phyloP scores from a whole-genome alignment of 2,888 invertebrate genomes.

The Xestia c-nigrum region DNA sequence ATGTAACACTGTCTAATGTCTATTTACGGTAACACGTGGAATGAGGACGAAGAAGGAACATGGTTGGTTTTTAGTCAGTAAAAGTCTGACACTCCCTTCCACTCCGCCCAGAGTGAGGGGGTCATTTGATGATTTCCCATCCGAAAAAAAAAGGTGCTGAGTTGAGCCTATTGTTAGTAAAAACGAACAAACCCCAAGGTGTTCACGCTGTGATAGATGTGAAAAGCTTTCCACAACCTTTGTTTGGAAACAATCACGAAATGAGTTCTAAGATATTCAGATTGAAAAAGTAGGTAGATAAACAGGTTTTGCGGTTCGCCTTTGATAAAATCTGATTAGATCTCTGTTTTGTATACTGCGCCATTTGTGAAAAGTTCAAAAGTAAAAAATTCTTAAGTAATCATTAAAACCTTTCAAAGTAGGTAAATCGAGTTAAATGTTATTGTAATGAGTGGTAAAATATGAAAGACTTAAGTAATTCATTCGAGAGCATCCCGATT shows the following conservation, averaged over 20 bases:
- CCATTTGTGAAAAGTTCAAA: neutral
- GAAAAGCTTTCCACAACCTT: slow-evolving; percentile 2
- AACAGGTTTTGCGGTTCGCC: neutral
- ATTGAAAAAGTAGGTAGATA: neutral
- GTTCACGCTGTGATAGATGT: slow-evolving; percentile 6
- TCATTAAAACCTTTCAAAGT: neutral
- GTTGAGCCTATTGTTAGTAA: neutral
- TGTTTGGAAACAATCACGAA: slow-evolving; percentile 18
- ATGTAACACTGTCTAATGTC: neutral
- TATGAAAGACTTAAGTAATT: neutral
- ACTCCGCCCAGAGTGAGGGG: too few relatives aligned
- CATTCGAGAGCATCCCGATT: neutral
- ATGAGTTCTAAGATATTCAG: neutral
- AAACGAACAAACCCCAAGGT: neutral
- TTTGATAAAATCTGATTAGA: neutral
- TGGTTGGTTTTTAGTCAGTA: too few relatives aligned
- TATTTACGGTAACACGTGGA: neutral
- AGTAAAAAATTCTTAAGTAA: neutral
- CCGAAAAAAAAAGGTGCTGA: neutral
- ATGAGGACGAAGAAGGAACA: neutral
- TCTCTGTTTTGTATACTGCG: neutral
- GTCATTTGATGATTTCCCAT: too few relatives aligned
- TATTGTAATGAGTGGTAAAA: neutral
- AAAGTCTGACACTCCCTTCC: too few relatives aligned
- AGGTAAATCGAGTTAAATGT: neutral